These are phyloP conservation scores for Asteroscopus sphinx DNA, from an alignment of 2,888 invertebrate genomes.

Conservation along the genomic window DNA sequence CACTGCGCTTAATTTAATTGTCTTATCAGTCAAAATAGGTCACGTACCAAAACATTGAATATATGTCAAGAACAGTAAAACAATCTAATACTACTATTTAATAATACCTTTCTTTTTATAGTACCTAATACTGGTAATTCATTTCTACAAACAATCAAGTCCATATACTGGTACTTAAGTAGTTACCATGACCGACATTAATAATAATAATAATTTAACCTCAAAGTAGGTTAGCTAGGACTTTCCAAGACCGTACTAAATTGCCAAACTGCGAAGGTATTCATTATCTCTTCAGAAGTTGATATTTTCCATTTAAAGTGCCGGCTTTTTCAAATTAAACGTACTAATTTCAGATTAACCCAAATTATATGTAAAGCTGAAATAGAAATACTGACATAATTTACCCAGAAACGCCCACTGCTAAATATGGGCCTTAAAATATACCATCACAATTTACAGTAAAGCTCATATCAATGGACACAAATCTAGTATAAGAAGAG, in stretches of 20 bases:
- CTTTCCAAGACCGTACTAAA: slow-evolving; percentile 37
- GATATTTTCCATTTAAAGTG: slow-evolving; percentile 5
- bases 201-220: slow-evolving; percentile 39
- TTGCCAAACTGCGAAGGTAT: slow-evolving; percentile 24
- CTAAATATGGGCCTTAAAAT: no score
- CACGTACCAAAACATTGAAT: no score
- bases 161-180: no score
- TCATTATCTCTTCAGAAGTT: slow-evolving; percentile 25
- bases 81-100: not conserved
- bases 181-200: slow-evolving; percentile 29
- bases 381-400: no score
- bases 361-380: not conserved
- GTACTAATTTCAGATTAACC: not conserved
- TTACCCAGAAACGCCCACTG: no score
- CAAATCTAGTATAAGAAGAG: no score
- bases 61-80: not conserved
- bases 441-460: no score
- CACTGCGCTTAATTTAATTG: no score
- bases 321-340: slow-evolving; percentile 7
- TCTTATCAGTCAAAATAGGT: no score
- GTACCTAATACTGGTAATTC: not conserved
- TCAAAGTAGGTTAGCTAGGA: slow-evolving; percentile 23
- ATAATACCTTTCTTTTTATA: not conserved
- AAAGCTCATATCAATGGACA: no score
- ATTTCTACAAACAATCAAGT: slow-evolving; percentile 4